A percentile compares a stretch with the other conserved stretches of the same genome.
Evolutionary conservation across 2,797 vertebrate species (phyloP).

Genomic region (Danio kyathit): DNA sequence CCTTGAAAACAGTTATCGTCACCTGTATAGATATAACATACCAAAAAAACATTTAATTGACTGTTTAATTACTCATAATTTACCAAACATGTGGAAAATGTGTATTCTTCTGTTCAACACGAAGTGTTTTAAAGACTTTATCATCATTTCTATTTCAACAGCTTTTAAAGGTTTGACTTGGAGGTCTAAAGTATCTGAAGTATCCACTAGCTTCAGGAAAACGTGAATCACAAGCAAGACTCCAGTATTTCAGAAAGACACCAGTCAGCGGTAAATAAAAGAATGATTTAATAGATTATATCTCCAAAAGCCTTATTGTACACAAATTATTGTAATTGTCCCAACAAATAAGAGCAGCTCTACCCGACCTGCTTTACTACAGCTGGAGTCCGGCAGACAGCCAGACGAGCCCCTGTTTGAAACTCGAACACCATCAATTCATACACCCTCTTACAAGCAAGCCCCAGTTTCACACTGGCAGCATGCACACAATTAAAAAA

Average conservation of each 20-base stretch:
- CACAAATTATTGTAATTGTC: conserved; percentile 64
- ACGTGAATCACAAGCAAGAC: neutral
- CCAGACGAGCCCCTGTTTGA: conserved; percentile 34
- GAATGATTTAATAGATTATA: conserved; percentile 81
- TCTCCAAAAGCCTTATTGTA: conserved; percentile 72
- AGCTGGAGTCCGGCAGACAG: conserved; percentile 43
- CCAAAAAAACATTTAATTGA: no score
- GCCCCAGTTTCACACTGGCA: conserved; percentile 51
- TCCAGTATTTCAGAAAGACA: conserved; percentile 42
- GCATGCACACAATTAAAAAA: conserved; percentile 45
- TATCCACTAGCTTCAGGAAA: neutral
- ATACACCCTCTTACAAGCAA: conserved; percentile 48
- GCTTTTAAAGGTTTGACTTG: neutral
- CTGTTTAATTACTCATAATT: no score
- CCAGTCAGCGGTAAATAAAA: conserved; percentile 73
- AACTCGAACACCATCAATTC: conserved; percentile 53
- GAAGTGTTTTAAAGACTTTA: no score
- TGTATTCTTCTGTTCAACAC: no score
- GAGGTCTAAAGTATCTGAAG: neutral
- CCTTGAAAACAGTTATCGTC: no score
- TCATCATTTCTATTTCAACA: no score
- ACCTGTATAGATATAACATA: no score
- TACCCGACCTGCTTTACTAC: conserved; percentile 49
- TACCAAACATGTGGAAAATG: no score
- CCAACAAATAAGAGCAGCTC: conserved; percentile 62